Evolutionary conservation across 2,797 vertebrate species (phyloP).

Genomic region (Darevskia mixta): DNA sequence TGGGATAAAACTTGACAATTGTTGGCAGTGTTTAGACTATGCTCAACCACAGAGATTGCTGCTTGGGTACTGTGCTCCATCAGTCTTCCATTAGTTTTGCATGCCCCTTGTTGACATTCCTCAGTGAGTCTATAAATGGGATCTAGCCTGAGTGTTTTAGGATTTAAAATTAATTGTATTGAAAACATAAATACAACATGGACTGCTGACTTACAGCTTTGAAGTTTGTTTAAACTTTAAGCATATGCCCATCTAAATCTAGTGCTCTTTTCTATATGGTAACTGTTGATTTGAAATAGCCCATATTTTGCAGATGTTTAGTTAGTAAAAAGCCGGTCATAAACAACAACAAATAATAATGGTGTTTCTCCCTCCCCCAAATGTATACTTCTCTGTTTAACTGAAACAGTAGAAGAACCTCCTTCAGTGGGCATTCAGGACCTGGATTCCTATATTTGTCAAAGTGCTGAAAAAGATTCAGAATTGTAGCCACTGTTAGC

Average conservation of each 20-base stretch:
- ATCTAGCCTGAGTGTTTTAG: neutral
- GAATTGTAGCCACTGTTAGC: no score
- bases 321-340: neutral
- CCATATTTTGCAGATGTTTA: neutral
- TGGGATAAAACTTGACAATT: neutral
- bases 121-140: neutral
- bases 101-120: neutral
- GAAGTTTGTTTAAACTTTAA: slow-evolving; percentile 8
- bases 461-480: no score
- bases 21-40: neutral
- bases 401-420: neutral
- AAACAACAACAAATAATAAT: neutral
- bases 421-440: neutral
- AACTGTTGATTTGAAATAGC: neutral
- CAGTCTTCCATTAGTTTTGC: neutral
- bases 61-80: neutral
- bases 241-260: neutral
- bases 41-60: neutral
- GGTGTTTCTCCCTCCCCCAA: neutral
- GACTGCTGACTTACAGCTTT: neutral
- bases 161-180: neutral
- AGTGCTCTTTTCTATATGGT: neutral
- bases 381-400: neutral
- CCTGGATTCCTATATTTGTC: neutral
- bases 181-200: neutral